phyloP scores from a whole-genome alignment of 2,888 invertebrate genomes.

The Noctuana brunneofusca region DNA sequence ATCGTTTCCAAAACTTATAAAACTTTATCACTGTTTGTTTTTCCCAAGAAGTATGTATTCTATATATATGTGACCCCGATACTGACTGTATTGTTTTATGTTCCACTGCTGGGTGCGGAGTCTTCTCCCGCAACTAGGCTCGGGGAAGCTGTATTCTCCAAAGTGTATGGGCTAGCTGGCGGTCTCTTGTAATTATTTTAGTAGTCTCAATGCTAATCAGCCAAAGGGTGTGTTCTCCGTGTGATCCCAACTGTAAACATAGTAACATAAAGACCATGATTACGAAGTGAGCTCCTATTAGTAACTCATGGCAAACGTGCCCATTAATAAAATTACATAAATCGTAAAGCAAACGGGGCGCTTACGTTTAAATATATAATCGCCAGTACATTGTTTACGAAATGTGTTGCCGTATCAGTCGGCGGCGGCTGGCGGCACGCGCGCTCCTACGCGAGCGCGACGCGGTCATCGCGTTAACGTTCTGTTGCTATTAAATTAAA shows the following conservation, averaged over 20 bases:
- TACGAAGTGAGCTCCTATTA: not conserved
- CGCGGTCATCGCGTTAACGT: not conserved
- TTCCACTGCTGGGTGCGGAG: too few relatives aligned
- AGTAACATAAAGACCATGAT: not conserved
- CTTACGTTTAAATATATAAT: constrained; percentile 35
- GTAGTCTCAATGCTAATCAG: too few relatives aligned
- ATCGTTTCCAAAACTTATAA: too few relatives aligned
- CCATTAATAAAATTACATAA: constrained; percentile 16
- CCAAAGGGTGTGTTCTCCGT: too few relatives aligned
- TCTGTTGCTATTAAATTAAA: constrained; percentile 3
- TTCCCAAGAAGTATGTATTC: too few relatives aligned
- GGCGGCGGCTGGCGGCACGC: constrained; percentile 17
- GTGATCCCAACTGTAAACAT: not conserved
- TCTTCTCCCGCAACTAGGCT: too few relatives aligned
- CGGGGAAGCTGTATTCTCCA: too few relatives aligned
- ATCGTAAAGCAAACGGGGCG: constrained; percentile 24
- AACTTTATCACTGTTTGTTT: too few relatives aligned
- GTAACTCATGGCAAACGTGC: not conserved
- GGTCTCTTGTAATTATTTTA: too few relatives aligned
- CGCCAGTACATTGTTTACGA: constrained; percentile 35
- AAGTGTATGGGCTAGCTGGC: too few relatives aligned
- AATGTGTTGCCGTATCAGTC: constrained; percentile 30
- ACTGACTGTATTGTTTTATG: too few relatives aligned
- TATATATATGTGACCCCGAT: too few relatives aligned
- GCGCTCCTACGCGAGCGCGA: constrained; percentile 1